Conservation (phyloP, 2,113 vertebrate genomes). For the Pluvialis apricaria region DNA sequence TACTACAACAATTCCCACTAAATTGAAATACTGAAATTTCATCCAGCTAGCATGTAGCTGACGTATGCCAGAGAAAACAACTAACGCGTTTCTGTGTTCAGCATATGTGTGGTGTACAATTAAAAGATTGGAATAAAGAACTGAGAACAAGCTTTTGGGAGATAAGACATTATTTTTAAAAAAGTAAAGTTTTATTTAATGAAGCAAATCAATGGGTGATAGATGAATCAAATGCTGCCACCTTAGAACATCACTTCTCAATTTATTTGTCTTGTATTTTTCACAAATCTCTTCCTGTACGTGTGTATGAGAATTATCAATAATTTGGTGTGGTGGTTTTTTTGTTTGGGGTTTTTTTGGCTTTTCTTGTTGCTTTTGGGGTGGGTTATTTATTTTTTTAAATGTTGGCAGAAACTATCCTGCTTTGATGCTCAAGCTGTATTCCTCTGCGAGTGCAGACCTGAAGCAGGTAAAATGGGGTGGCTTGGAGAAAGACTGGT, state of each 20-base stretch:
- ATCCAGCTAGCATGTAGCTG: neutral
- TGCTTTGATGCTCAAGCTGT: neutral
- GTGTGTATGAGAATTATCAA: neutral
- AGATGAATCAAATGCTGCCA: neutral
- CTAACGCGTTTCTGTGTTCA: neutral
- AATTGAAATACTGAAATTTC: neutral
- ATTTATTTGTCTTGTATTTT: neutral
- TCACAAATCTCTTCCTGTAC: neutral
- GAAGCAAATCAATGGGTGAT: neutral
- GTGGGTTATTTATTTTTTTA: neutral
- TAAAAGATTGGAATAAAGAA: neutral
- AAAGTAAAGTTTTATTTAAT: neutral
- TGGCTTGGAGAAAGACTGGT: neutral
- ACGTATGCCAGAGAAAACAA: neutral
- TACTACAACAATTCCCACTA: neutral
- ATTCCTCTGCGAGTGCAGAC: neutral
- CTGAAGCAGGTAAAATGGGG: neutral
- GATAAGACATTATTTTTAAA: neutral
- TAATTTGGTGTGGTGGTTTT: neutral
- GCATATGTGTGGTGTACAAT: neutral
- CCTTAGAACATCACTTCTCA: neutral
- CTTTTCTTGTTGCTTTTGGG: neutral
- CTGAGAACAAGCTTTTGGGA: neutral
- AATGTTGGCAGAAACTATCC: neutral
- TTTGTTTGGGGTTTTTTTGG: neutral